phyloP scores from a whole-genome alignment of 2,797 vertebrate species.

The Pangasius macronema region DNA sequence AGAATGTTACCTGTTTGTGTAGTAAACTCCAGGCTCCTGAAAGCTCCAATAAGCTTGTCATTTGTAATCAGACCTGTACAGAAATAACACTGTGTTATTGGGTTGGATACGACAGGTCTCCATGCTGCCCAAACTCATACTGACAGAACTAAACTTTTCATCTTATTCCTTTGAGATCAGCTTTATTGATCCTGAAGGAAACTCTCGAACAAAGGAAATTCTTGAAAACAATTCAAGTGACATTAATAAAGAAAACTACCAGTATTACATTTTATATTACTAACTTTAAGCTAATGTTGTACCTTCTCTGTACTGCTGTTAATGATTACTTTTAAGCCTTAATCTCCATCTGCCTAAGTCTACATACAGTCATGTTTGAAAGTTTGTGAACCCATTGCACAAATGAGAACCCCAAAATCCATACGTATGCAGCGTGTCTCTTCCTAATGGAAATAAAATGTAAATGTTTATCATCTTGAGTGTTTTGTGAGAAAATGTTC shows the following conservation, averaged over 20 bases:
- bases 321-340: background rate
- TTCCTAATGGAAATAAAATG: background rate
- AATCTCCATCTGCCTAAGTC: background rate
- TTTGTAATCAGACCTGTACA: background rate
- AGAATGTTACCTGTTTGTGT: background rate
- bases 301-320: background rate
- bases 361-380: background rate
- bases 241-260: background rate
- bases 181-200: background rate
- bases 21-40: background rate
- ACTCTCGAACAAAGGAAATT: too few species aligned
- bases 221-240: background rate
- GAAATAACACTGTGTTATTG: background rate
- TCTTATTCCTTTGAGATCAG: too few species aligned
- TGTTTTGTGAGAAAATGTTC: background rate
- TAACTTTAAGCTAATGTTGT: background rate
- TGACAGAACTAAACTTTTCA: too few species aligned
- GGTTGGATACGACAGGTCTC: background rate
- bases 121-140: background rate
- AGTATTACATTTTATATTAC: background rate
- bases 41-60: background rate
- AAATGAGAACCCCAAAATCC: background rate
- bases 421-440: background rate
- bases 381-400: background rate
- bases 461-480: background rate